Evolutionary conservation across 2,797 vertebrate genomes (phyloP), one percentile per base, ranked within the genome.

Genomic region (Eremophila alpestris): DNA sequence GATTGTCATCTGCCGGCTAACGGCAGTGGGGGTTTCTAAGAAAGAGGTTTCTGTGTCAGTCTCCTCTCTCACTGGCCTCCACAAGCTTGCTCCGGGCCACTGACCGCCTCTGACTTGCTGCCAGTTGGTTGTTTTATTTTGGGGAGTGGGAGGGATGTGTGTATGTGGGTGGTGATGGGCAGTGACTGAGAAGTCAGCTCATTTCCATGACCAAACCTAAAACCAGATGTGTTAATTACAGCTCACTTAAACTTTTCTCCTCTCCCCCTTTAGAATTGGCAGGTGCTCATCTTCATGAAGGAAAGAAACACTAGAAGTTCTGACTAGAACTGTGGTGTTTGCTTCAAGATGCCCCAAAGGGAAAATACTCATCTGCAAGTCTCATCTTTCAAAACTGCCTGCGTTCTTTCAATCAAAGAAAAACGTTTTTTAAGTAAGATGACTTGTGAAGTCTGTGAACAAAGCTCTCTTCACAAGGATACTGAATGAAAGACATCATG

Each of bases 271-370:
- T 85, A 60, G 24, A 82, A 49, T 4, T 74, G 59, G 36, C 24
- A 97, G 94, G 78, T 73, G 34, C n/a, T 90, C 15, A 26, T 76
- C 78, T 79, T 83, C 36, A 58, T 70, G 80, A 92, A 92, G 87
- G 76, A 86, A 68, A 43, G 65, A 71, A 63, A 71, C 38, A 21
- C 15, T 51, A 84, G 78, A 89, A 77, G 69, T 43, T 30, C n/a
- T 0, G 0, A 8, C 36, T 24, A 81, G 80, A 93, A 43, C 52
- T 12, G 13, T 7, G 11, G 36, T 5, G 32, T 55, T 82, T 29
- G 16, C 41, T 21, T 83, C 95, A 97, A 93, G 84, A 97, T 95
- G 96, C 76, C 59, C 12, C 82, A 13, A 56, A 79, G 69, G 79
- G 83, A 54, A 52, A 45, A 60, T 12, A 59, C 20, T 71, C 59